Conservation (phyloP, 1,140 invertebrate genomes). For the Mercenaria mercenaria region DNA sequence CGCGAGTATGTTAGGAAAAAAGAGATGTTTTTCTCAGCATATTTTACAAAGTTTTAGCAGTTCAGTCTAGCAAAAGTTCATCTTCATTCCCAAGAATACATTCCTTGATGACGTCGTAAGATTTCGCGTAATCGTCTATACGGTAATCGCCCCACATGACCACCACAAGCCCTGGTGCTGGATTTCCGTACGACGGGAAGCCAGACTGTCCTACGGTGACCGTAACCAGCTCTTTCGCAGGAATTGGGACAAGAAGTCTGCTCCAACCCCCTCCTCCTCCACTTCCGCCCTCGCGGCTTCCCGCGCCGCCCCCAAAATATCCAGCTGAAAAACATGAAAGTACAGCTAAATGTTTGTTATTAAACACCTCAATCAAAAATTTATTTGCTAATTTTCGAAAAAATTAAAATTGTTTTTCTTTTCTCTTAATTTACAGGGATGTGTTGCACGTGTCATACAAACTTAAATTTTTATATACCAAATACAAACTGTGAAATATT, state of each 20-base stretch:
- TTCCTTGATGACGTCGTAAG: constrained; percentile 44
- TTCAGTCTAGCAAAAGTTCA: not conserved
- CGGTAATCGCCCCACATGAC: constrained; percentile 47
- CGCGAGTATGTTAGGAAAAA: no score
- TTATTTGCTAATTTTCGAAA: no score
- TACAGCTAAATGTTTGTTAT: not conserved
- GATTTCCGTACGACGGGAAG: constrained; percentile 42
- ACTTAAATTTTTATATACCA: no score
- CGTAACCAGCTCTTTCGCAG: constrained; percentile 9
- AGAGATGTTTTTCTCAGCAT: no score
- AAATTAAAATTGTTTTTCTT: no score
- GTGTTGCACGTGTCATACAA: no score
- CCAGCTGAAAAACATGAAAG: constrained; percentile 59
- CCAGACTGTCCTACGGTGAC: constrained; percentile 30
- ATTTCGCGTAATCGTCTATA: constrained; percentile 17
- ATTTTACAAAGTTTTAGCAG: no score
- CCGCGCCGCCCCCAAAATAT: constrained; percentile 52
- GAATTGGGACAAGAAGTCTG: not conserved
- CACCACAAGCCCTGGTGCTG: constrained; percentile 41
- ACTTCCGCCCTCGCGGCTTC: constrained; percentile 22
- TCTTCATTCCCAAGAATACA: not conserved
- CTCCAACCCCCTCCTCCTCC: constrained; percentile 51
- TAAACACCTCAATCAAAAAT: not conserved
- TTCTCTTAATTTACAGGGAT: no score
- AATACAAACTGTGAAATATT: no score